Percentiles rank a stretch among this genome's conserved stretches.
Evolutionary conservation across 2,113 vertebrate genomes (phyloP).

Genomic region (Montifringilla adamsi): DNA sequence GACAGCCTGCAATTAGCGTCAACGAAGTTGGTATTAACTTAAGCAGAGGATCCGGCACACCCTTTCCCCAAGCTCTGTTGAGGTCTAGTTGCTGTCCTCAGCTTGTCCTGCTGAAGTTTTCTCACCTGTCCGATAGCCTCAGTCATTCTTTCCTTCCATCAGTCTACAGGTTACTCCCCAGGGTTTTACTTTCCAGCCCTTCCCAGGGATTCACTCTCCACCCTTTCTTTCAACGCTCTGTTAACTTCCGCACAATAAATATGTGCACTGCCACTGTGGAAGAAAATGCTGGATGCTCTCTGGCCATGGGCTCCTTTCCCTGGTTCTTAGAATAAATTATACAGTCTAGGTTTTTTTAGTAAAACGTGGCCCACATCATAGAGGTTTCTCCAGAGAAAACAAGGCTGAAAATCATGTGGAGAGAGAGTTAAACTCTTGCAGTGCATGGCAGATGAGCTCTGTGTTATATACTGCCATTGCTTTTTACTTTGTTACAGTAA

Average conservation of each 20-base stretch:
- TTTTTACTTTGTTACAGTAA: background rate
- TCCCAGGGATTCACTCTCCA: background rate
- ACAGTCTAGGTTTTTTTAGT: background rate
- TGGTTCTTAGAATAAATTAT: background rate
- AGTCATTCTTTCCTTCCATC: background rate
- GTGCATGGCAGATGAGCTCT: background rate
- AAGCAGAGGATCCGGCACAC: background rate
- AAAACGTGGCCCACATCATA: background rate
- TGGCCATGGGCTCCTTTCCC: background rate
- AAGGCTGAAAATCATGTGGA: background rate
- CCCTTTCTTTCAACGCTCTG: background rate
- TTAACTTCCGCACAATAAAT: background rate
- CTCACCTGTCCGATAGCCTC: background rate
- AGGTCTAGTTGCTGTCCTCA: background rate
- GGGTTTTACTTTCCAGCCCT: background rate
- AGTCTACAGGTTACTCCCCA: background rate
- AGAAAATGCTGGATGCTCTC: background rate
- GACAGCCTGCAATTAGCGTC: background rate
- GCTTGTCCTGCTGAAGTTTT: background rate
- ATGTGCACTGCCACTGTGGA: background rate
- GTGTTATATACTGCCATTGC: background rate
- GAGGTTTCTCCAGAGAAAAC: background rate
- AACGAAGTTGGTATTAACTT: background rate
- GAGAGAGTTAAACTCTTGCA: background rate
- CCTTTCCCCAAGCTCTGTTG: background rate